These are phyloP conservation scores for Bombus waltoni DNA, from an alignment of 1,140 invertebrate genomes.

Conservation along the genomic window DNA sequence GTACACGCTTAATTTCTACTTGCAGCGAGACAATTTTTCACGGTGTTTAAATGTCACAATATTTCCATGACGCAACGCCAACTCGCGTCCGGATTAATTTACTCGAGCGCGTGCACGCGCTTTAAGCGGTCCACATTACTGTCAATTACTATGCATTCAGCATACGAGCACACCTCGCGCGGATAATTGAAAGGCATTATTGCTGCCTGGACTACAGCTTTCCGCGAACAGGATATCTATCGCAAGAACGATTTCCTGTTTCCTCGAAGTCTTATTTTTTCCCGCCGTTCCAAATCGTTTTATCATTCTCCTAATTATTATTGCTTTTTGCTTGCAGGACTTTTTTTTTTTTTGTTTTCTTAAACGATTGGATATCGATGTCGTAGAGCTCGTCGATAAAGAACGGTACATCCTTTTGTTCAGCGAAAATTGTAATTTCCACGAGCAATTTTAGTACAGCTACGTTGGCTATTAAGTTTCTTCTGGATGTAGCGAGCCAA, in stretches of 20 bases:
- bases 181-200: slow-evolving; percentile 32
- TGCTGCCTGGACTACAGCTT: not conserved
- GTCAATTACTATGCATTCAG: slow-evolving; percentile 23
- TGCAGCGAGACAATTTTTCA: slow-evolving; percentile 15
- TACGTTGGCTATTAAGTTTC: slow-evolving; percentile 5
- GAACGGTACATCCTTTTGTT: slow-evolving; percentile 19
- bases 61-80: slow-evolving; percentile 26
- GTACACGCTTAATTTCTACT: too few species aligned
- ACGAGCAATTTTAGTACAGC: slow-evolving; percentile 5
- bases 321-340: too few species aligned
- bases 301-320: not conserved
- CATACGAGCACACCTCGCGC: not conserved
- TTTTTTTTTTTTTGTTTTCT: too few species aligned
- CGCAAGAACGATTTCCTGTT: not conserved
- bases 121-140: not conserved
- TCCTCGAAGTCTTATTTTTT: not conserved
- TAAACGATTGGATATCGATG: not conserved
- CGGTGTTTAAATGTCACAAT: slow-evolving; percentile 37
- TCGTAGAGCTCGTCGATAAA: not conserved
- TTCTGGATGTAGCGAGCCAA: not conserved
- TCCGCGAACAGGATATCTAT: not conserved
- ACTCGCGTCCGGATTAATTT: slow-evolving; percentile 17
- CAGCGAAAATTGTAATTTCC: slow-evolving; percentile 17
- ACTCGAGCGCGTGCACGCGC: not conserved
- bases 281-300: too few species aligned